Percentiles rank a stretch among this genome's conserved stretches.
Evolutionary conservation across 2,888 invertebrate species (phyloP).

Genomic region (Rhingia rostrata): DNA sequence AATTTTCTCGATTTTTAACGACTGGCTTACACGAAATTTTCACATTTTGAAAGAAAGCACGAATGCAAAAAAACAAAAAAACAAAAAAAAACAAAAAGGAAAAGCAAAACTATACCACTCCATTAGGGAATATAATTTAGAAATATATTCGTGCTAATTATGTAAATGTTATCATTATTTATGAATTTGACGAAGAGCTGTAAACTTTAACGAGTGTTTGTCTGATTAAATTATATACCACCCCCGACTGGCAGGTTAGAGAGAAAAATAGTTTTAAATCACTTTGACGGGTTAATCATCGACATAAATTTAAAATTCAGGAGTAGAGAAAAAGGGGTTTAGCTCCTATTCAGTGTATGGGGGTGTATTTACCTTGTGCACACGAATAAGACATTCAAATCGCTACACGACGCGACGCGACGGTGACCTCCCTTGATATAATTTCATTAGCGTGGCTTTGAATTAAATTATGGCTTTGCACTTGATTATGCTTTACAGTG

Average conservation of each 20-base stretch:
- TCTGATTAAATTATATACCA: conserved; percentile 64
- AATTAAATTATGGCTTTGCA: conserved; percentile 33
- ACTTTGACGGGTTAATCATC: conserved; percentile 39
- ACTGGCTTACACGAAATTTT: conserved; percentile 62
- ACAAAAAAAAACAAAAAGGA: no score
- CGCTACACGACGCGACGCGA: conserved; percentile 47
- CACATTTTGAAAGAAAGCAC: conserved; percentile 54
- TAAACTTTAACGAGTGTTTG: conserved; percentile 71
- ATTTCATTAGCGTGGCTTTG: conserved; percentile 47
- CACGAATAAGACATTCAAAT: conserved; percentile 60
- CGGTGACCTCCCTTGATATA: conserved; percentile 17
- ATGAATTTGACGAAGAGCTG: conserved; percentile 74
- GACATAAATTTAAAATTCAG: conserved; percentile 18
- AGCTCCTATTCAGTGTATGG: not conserved
- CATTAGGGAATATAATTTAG: conserved; percentile 7
- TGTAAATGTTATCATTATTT: conserved; percentile 74
- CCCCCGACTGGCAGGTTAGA: not conserved
- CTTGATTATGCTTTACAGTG: conserved; percentile 41
- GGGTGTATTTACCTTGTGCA: conserved; percentile 39
- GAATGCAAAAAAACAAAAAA: conserved; percentile 21
- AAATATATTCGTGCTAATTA: conserved; percentile 65
- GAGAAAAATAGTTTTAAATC: conserved; percentile 31
- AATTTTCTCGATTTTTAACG: conserved; percentile 40
- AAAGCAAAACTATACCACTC: conserved; percentile 2
- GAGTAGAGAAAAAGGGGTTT: not conserved